These are phyloP conservation scores for Mycteria americana DNA, from an alignment of 2,797 vertebrate genomes.

Conservation along the genomic window DNA sequence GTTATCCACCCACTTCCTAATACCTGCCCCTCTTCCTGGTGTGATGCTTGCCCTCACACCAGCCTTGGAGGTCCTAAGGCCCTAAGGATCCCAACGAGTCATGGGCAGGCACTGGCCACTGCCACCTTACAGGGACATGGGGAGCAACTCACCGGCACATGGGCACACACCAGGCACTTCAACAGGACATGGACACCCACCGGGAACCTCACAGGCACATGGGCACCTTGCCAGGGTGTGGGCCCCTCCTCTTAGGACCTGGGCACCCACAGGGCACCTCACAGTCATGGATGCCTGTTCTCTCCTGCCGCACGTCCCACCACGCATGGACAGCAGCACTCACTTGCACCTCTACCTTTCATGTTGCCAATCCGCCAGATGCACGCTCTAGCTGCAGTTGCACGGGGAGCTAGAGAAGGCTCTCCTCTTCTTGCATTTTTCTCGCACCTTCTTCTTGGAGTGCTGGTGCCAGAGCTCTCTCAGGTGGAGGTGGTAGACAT, in stretches of 20 bases:
- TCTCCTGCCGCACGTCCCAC: background rate
- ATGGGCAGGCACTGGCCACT: background rate
- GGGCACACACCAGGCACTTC: background rate
- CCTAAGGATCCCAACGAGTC: background rate
- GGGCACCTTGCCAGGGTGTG: background rate
- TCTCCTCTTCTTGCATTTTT: background rate
- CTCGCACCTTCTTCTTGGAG: background rate
- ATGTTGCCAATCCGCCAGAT: accelerated
- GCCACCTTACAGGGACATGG: background rate
- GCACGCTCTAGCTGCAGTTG: background rate
- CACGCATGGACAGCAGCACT: background rate
- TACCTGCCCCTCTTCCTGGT: background rate
- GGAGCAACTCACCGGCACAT: background rate
- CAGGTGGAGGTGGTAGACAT: background rate
- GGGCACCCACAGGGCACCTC: background rate
- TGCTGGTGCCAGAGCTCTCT: background rate
- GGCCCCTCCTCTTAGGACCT: background rate
- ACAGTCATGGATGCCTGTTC: background rate
- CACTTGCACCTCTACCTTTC: background rate
- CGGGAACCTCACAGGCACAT: background rate
- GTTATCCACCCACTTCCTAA: background rate
- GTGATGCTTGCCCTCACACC: background rate
- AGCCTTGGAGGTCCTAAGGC: background rate
- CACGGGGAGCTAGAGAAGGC: background rate
- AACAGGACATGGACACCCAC: background rate